Percentiles rank a stretch among this genome's conserved stretches.
Evolutionary conservation across 2,797 vertebrate species (phyloP).

Genomic region (Pseudotriccus pelzelni): DNA sequence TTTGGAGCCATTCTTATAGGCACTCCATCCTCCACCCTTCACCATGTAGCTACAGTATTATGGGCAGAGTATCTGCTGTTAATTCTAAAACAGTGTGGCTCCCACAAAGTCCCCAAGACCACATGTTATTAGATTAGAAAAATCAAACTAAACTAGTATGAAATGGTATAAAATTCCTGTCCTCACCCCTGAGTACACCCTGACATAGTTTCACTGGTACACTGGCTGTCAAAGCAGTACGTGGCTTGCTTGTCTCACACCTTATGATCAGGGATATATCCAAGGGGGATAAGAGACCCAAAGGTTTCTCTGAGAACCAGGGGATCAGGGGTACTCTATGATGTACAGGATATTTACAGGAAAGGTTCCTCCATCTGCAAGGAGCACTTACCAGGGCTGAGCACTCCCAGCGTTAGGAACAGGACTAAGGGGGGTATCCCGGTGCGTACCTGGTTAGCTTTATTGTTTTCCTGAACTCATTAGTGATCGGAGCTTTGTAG

Average conservation of each 20-base stretch:
- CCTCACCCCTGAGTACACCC: not conserved
- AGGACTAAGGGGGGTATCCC: not conserved
- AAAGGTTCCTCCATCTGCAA: not conserved
- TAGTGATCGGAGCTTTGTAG: conserved; percentile 99
- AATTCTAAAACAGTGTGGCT: not conserved
- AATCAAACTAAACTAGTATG: not conserved
- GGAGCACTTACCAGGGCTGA: not conserved
- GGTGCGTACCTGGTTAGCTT: conserved; percentile 96
- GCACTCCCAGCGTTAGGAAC: not conserved
- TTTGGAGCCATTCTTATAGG: not conserved
- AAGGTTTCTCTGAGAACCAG: not conserved
- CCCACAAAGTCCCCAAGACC: not conserved
- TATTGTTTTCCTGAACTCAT: conserved; percentile 99
- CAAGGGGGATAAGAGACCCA: not conserved
- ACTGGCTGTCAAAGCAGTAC: not conserved
- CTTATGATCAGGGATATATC: not conserved
- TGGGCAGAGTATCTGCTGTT: not conserved
- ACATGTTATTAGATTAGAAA: not conserved
- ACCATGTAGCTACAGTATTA: not conserved
- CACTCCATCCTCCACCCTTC: not conserved
- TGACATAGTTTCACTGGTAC: not conserved
- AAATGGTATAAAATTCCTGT: not conserved
- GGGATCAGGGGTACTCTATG: not conserved
- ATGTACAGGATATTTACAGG: not conserved
- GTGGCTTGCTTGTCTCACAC: not conserved